Evolutionary conservation across 2,888 invertebrate genomes (phyloP).

Genomic region (Galeruca laticollis): DNA sequence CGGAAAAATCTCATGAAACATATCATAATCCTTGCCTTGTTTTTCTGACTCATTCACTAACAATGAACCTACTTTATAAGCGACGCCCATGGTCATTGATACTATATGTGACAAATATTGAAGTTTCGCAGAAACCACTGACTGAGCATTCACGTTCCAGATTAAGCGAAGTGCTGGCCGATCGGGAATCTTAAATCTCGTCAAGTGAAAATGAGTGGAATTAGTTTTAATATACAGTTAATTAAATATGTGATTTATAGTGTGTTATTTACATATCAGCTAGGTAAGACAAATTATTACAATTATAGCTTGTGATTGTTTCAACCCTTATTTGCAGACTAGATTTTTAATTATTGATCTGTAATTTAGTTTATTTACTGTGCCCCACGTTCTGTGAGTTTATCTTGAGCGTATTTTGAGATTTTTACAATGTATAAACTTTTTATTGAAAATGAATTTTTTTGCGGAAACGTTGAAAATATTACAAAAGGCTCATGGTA

Average conservation of each 20-base stretch:
- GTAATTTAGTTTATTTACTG: no score
- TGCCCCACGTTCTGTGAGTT: no score
- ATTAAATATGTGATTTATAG: not conserved
- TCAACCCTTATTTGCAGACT: not conserved
- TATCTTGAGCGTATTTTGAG: no score
- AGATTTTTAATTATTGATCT: no score
- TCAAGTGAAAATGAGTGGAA: not conserved
- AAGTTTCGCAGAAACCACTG: not conserved
- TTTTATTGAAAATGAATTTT: no score
- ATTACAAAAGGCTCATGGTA: no score
- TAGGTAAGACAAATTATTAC: not conserved
- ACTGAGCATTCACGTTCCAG: not conserved
- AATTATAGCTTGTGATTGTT: not conserved
- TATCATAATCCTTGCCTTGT: not conserved
- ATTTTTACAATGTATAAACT: no score
- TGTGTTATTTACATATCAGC: not conserved
- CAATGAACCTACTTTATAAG: not conserved
- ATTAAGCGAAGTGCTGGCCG: not conserved
- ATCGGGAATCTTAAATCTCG: not conserved
- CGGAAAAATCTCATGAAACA: not conserved
- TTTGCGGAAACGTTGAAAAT: no score
- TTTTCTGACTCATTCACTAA: constrained; percentile 1
- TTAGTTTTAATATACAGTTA: not conserved
- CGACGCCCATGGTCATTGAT: constrained; percentile 9
- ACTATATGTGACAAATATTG: constrained; percentile 5